These are phyloP conservation scores for Sthenelais limicola DNA, from an alignment of 2,888 invertebrate genomes.

Conservation along the genomic window DNA sequence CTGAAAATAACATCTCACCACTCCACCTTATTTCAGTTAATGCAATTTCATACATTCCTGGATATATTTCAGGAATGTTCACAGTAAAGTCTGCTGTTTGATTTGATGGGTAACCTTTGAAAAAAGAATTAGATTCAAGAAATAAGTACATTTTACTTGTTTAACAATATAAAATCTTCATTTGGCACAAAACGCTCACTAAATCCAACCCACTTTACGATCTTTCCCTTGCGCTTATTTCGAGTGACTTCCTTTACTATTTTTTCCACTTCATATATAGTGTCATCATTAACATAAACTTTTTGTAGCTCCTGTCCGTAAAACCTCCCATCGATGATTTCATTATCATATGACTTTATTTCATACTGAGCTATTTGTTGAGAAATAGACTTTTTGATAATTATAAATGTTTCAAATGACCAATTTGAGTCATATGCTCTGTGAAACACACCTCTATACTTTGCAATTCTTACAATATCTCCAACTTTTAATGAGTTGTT, in stretches of 20 bases:
- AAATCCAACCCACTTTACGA: conserved; percentile 1
- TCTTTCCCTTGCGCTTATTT: not conserved
- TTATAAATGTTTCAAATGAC: conserved; percentile 5
- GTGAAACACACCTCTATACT: not conserved
- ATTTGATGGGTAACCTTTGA: not conserved
- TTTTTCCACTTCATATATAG: not conserved
- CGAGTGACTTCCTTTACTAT: not conserved
- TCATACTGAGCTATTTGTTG: not conserved
- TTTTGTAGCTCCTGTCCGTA: conserved; percentile 9
- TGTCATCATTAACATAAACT: not conserved
- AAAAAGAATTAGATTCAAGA: not conserved
- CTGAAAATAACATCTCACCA: not conserved
- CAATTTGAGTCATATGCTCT: conserved; percentile 5
- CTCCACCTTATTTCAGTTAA: not conserved
- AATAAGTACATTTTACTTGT: not conserved
- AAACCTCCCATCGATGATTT: not conserved
- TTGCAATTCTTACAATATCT: not conserved
- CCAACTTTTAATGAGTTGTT: too few species aligned
- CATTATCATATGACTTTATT: conserved; percentile 1
- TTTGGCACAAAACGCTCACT: too few species aligned
- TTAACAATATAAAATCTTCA: too few species aligned
- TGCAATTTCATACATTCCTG: not conserved
- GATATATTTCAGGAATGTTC: not conserved
- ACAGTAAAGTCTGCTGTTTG: not conserved
- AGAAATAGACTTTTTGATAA: not conserved